A percentile compares a stretch with the other conserved stretches of the same genome.
Conservation (phyloP, 1,140 invertebrate genomes). For the Oscheius sp. region DNA sequence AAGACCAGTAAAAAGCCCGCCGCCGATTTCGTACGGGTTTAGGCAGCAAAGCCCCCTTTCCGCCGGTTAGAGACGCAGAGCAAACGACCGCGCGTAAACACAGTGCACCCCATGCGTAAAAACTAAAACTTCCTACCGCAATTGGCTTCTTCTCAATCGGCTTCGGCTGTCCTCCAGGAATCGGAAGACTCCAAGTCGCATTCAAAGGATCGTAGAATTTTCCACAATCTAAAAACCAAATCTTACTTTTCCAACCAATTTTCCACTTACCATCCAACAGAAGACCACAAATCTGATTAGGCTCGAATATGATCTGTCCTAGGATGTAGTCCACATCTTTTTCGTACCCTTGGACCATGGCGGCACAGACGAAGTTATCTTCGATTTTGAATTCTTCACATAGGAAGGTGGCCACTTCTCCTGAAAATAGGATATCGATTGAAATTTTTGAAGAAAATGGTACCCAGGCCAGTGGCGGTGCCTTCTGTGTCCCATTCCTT, state of each 20-base stretch:
- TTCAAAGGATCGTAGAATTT: constrained; percentile 33
- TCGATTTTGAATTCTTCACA: constrained; percentile 37
- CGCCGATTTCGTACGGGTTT: too few relatives aligned
- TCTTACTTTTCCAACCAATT: neutral
- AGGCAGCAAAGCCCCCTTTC: too few relatives aligned
- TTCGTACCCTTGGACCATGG: constrained; percentile 44
- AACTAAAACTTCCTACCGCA: neutral
- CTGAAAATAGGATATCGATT: neutral
- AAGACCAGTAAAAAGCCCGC: constrained; percentile 18
- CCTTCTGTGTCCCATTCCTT: neutral
- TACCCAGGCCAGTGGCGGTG: neutral
- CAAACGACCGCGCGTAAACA: too few relatives aligned
- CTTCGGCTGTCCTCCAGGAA: constrained; percentile 48
- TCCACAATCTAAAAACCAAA: constrained; percentile 42
- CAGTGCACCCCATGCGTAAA: too few relatives aligned
- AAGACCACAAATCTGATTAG: constrained; percentile 49
- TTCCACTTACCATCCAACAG: constrained; percentile 21
- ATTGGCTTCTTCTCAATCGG: constrained; percentile 24
- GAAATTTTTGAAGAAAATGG: neutral
- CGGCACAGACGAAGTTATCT: constrained; percentile 44
- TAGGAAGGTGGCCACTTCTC: constrained; percentile 23
- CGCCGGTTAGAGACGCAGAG: too few relatives aligned
- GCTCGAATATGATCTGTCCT: constrained; percentile 39
- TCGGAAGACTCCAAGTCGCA: constrained; percentile 45
- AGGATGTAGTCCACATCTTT: constrained; percentile 50